Percentiles rank a stretch among this genome's conserved stretches.
Evolutionary conservation across 2,888 invertebrate genomes (phyloP).

Genomic region (Drosophila testacea): DNA sequence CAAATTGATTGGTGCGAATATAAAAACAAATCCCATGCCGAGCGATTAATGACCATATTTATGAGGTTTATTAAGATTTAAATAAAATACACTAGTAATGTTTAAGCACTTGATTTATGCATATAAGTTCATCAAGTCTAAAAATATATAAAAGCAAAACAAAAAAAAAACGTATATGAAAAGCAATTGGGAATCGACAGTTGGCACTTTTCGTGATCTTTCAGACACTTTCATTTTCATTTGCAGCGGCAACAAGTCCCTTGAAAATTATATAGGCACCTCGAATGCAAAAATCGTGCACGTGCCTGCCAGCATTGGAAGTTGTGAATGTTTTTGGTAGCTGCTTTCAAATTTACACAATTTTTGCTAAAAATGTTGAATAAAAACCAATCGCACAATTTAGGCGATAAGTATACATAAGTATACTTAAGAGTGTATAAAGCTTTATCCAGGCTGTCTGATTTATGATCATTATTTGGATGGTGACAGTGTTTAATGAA

Average conservation of each 20-base stretch:
- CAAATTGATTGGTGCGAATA: conserved; percentile 66
- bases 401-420: neutral
- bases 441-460: conserved; percentile 23
- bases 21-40: conserved; percentile 62
- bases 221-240: conserved; percentile 44
- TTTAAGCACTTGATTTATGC: conserved; percentile 23
- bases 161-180: neutral
- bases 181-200: conserved; percentile 1
- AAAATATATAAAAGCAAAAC: neutral
- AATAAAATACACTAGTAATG: conserved; percentile 13
- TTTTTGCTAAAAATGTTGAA: neutral
- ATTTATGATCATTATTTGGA: conserved; percentile 51
- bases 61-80: conserved; percentile 23
- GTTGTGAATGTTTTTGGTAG: conserved; percentile 30
- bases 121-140: conserved; percentile 11
- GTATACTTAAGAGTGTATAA: neutral
- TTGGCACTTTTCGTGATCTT: conserved; percentile 17
- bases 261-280: conserved; percentile 41
- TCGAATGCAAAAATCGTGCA: conserved; percentile 46
- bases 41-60: conserved; percentile 57
- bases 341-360: conserved; percentile 26
- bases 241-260: conserved; percentile 15
- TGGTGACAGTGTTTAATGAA: conserved; percentile 63
- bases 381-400: neutral
- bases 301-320: conserved; percentile 27